phyloP scores from a whole-genome alignment of 2,113 vertebrate genomes.

The Catagonus wagneri region DNA sequence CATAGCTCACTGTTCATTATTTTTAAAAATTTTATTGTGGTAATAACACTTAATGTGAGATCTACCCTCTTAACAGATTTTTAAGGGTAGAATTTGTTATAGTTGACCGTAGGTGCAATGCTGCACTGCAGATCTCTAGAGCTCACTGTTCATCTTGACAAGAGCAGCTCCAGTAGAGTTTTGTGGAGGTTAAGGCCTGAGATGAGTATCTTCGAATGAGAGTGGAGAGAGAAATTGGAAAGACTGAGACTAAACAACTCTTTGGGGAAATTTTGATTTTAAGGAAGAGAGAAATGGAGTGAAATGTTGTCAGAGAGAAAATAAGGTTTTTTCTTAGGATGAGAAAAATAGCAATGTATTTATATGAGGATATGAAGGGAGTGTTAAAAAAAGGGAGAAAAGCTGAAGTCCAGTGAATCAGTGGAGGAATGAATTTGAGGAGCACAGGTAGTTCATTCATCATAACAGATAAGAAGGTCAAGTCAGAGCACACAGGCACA shows the following conservation, averaged over 20 bases:
- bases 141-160: background rate
- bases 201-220: background rate
- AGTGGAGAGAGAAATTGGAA: background rate
- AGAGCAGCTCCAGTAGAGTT: background rate
- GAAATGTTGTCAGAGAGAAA: background rate
- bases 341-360: background rate
- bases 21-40: too few species aligned
- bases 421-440: background rate
- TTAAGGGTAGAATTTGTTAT: background rate
- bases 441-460: background rate
- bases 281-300: background rate
- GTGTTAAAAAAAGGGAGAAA: background rate
- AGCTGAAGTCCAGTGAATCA: background rate
- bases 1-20: background rate
- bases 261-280: background rate
- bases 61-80: too few species aligned
- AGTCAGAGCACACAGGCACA: accelerated
- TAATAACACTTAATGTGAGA: too few species aligned
- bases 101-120: background rate
- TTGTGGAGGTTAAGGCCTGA: background rate
- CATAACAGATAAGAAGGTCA: background rate
- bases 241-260: background rate
- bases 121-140: background rate
- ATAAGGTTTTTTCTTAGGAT: background rate
- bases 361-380: background rate